Evolutionary conservation across 2,113 vertebrate species (phyloP).

Genomic region (Natator depressus): DNA sequence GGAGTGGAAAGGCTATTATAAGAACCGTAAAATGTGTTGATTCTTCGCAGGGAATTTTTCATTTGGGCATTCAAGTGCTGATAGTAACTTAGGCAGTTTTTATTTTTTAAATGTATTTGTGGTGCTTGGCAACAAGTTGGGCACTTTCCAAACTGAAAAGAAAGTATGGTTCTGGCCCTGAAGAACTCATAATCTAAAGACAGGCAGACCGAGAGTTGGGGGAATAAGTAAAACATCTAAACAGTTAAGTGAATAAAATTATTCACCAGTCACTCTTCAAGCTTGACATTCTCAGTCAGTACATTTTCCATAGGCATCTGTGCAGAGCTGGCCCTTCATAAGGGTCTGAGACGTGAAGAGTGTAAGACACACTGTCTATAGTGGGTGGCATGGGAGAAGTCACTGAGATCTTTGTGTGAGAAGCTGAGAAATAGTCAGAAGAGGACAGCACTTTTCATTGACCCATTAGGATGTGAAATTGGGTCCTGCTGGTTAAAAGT

Average conservation of each 20-base stretch:
- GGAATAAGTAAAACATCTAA: neutral
- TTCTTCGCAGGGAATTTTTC: neutral
- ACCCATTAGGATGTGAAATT: neutral
- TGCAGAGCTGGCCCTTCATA: neutral
- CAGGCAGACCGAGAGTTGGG: neutral
- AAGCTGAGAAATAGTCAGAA: neutral
- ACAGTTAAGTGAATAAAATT: neutral
- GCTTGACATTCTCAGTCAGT: neutral
- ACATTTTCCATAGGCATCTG: neutral
- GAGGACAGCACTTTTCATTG: neutral
- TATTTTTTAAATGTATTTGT: neutral
- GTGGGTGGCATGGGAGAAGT: neutral
- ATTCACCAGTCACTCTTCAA: neutral
- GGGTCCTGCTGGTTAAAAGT: neutral
- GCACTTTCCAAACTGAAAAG: neutral
- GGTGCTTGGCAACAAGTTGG: neutral
- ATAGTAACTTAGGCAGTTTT: slow-evolving; percentile 11
- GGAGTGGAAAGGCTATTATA: neutral
- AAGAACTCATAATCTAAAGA: neutral
- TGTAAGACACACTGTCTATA: neutral
- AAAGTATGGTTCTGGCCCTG: neutral
- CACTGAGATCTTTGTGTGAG: neutral
- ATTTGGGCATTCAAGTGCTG: neutral
- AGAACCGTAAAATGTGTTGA: slow-evolving; percentile 6
- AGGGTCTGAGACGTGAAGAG: neutral